Percentiles rank a stretch among this genome's conserved stretches.
phyloP scores from a whole-genome alignment of 1,140 invertebrate genomes.

The Paramacrobiotus metropolitanus region DNA sequence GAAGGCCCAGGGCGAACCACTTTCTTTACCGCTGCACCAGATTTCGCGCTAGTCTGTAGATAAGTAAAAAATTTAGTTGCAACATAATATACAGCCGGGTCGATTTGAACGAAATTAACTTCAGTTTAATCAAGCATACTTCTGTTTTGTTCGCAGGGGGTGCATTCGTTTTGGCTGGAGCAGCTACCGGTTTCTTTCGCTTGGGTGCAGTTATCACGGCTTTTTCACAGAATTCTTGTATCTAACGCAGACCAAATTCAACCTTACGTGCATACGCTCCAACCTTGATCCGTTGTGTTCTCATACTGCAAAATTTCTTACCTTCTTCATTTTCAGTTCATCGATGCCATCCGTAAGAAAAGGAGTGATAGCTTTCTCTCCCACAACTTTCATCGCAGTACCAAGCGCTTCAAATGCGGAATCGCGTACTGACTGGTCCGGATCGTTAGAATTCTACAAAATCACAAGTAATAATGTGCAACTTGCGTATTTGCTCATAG shows the following conservation, averaged over 20 bases:
- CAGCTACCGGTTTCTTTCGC: constrained; percentile 14
- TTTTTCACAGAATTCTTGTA: constrained; percentile 79
- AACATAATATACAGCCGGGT: too few species aligned
- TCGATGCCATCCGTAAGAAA: constrained; percentile 60
- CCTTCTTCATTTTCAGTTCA: constrained; percentile 70
- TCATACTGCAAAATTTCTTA: constrained; percentile 17
- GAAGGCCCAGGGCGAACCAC: too few species aligned
- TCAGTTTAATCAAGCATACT: too few species aligned
- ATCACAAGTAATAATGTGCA: neutral
- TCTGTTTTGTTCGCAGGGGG: constrained; percentile 9
- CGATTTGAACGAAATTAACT: too few species aligned
- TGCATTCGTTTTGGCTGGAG: constrained; percentile 9
- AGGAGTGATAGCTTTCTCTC: constrained; percentile 63
- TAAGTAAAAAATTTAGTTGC: too few species aligned
- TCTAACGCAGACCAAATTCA: constrained; percentile 28
- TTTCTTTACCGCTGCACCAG: constrained; percentile 15
- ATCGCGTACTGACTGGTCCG: constrained; percentile 24
- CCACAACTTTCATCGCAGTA: constrained; percentile 74
- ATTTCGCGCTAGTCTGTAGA: constrained; percentile 20
- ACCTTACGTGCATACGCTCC: constrained; percentile 6
- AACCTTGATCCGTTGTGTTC: too few species aligned
- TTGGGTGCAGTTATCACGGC: constrained; percentile 45
- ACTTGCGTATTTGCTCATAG: neutral
- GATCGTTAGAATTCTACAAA: constrained; percentile 10
- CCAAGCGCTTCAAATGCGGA: constrained; percentile 50